These are phyloP conservation scores for Folsomia manolachei DNA, from an alignment of 2,888 invertebrate genomes.

Conservation along the genomic window DNA sequence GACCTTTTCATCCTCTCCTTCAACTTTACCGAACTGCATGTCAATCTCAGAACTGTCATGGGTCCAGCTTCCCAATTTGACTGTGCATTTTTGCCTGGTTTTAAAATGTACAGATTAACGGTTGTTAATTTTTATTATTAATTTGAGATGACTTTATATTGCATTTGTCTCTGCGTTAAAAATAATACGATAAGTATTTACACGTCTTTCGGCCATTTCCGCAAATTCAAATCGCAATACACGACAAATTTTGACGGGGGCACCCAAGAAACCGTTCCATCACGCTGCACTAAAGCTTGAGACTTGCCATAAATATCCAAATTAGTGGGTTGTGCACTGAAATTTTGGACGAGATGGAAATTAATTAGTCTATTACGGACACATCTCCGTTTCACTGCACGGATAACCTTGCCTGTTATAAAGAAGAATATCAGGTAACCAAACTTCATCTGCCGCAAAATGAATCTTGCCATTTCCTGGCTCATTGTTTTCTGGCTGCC, in stretches of 20 bases:
- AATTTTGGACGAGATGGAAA: neutral
- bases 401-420: constrained; percentile 17
- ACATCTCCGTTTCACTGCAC: constrained; percentile 13
- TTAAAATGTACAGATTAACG: too few species aligned
- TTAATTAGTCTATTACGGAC: constrained; percentile 5
- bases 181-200: too few species aligned
- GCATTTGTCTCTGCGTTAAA: too few species aligned
- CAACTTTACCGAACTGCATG: constrained; percentile 18
- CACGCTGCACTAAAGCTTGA: constrained; percentile 57
- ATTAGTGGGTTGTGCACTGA: constrained; percentile 34
- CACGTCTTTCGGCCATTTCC: constrained; percentile 74
- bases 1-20: constrained; percentile 28
- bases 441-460: constrained; percentile 43
- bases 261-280: constrained; percentile 64
- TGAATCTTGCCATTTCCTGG: constrained; percentile 27
- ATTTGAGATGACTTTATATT: too few species aligned
- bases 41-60: constrained; percentile 56
- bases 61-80: constrained; percentile 73
- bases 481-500: constrained; percentile 26
- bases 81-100: constrained; percentile 44
- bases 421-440: constrained; percentile 43
- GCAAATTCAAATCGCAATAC: constrained; percentile 65
- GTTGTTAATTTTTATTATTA: too few species aligned
- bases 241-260: constrained; percentile 67
- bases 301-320: constrained; percentile 52